Base-by-base conservation (phyloP, 2,888 invertebrate genomes). In the Eristalinus sepulchralis region DNA sequence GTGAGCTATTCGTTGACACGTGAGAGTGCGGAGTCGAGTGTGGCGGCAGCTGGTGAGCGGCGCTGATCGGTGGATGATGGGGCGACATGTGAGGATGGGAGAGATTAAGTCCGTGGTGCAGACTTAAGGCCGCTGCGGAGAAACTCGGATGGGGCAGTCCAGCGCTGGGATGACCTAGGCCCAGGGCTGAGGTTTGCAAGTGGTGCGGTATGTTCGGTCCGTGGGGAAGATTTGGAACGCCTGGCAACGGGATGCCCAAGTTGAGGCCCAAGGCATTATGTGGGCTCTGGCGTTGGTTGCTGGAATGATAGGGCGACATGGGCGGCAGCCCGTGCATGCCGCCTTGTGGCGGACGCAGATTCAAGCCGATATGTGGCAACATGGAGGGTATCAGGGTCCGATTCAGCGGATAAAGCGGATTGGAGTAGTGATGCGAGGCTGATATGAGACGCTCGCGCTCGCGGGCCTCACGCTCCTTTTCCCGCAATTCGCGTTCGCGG, bases 391-490 rank as follows among this genome's bases (percentile, higher is more conserved):
- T 89, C 34, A 92, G 87, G 88, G 90, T 92, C 17, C 92, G 90
- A 77, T 91, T 91, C 6, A 92, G 83, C 2, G 92, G 89, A 83
- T 92, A 93, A 78, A 92, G 71, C 47, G 91, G 91, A 47, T 91
- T 92, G 10, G 92, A 91, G 81, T 92, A 93, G 72, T 93, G 93
- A 72, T 92, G 92, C 10, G 92, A 90, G 9, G 92, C 91, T 17
- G 91, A 91, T 3, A 92, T 86, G 72, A 92, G 72, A 66, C 94
- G 91, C 71, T 93, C 93, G 2, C 92, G 89, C 67, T 92, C 92
- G 6, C 93, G 89, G n/a, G 92, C 92, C 34, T 92, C 90, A n/a
- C 91, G 90, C 76, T 93, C 92, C 11, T 92, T 92, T 88, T 94
- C 93, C 34, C 94, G 92, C 20, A 93, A 93, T 88, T 93, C 91